Conservation (phyloP, 2,888 invertebrate genomes). For the Eristalinus sepulchralis region DNA sequence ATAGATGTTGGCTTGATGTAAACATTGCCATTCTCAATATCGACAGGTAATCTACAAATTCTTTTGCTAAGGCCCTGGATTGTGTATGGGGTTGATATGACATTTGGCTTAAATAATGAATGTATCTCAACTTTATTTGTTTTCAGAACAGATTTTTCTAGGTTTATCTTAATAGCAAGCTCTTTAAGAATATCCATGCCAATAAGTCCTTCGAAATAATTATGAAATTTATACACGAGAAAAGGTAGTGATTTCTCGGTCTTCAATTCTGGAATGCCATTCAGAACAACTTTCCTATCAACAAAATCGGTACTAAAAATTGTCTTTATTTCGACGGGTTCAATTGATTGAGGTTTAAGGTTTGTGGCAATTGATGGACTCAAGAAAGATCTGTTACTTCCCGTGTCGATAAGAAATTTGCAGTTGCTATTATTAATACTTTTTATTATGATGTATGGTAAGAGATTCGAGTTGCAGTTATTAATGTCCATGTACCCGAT, state of each 20-base stretch:
- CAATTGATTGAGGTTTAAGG: background rate
- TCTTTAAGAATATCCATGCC: constrained; percentile 2
- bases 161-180: constrained; percentile 12
- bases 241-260: background rate
- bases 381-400: constrained; percentile 28
- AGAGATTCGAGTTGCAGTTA: constrained; percentile 22
- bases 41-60: background rate
- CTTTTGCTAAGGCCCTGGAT: background rate
- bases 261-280: background rate
- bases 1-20: background rate
- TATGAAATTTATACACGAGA: constrained; percentile 1
- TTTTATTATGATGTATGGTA: constrained; percentile 26
- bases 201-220: constrained; percentile 11
- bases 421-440: background rate
- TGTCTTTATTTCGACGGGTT: background rate
- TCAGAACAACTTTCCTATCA: background rate
- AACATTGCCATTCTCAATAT: background rate
- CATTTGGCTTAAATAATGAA: no score
- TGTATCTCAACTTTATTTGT: no score
- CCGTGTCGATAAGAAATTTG: constrained; percentile 24
- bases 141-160: background rate
- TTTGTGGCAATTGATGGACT: background rate
- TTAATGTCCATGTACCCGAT: no score
- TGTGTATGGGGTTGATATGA: background rate
- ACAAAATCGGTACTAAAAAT: background rate